Base-by-base conservation (phyloP, 2,797 vertebrate genomes). In the Threskiornis aethiopicus region DNA sequence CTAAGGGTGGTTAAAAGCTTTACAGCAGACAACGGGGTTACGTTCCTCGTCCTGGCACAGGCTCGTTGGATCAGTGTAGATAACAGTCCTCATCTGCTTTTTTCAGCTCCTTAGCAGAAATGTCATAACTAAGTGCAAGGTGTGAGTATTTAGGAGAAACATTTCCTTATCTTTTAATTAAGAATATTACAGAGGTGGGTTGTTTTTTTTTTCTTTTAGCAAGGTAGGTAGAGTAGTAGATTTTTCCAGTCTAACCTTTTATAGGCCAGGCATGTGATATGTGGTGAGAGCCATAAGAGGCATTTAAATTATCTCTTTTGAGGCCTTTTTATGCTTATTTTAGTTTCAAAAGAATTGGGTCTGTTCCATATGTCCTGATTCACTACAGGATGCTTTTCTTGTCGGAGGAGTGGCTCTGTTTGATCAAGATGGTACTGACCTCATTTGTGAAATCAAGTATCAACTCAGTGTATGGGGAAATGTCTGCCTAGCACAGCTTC, bases 151-250 rank as follows among this genome's bases (percentile, higher is more conserved):
- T 91, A 90, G 83, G 66, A 95, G 76, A 73, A 93, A 82, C 16
- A 57, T 76, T 95, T 90, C 77, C 89, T 95, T 96, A 95, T 95
- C 94, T 96, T 95, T 96, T 96, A 96, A 96, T 95, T 95, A 96
- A 86, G 73, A 94, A 73, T 11, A 5, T 79, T 94, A 80, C 17
- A 86, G 62, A 81, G 39, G 33, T 66, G 58, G 24, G 8, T 6
- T n/a, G 33, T 52, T 28, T 51, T 58, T 51, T 35, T n/a, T 55
- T 62, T 58, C 10, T 55, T 91, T 94, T 88, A 72, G 65, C 76
- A 84, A 71, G 57, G 46, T 61, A 54, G 37, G 75, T 62, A 89
- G 54, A 83, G 67, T 64, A 76, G 71, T 64, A 91, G 79, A 62
- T 91, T 90, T 93, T 93, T 94, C 58, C 76, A 91, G 70, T 42